These are phyloP conservation scores for Daubentonia madagascariensis DNA, from an alignment of 2,113 vertebrate species.

Conservation along the genomic window DNA sequence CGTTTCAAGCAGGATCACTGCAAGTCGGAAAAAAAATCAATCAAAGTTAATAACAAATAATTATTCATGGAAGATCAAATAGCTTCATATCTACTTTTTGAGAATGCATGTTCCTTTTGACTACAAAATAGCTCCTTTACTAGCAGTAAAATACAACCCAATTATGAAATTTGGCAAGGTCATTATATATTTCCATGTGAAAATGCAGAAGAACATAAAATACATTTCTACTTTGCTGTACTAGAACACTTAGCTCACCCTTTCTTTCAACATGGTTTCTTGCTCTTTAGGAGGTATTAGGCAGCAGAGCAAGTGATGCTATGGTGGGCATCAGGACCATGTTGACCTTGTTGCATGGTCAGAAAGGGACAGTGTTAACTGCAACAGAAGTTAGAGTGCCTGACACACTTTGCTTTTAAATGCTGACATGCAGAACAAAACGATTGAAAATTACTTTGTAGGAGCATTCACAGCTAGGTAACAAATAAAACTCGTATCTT, in stretches of 20 bases:
- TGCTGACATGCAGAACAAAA: constrained; percentile 88
- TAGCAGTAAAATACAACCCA: constrained; percentile 64
- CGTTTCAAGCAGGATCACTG: constrained; percentile 78
- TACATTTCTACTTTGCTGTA: constrained; percentile 61
- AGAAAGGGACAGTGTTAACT: constrained; percentile 82
- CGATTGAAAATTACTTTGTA: constrained; percentile 78
- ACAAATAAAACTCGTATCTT: constrained; percentile 87
- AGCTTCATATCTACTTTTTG: constrained; percentile 70
- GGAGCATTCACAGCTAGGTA: constrained; percentile 88
- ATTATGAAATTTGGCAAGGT: constrained; percentile 71
- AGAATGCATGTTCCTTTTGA: constrained; percentile 76
- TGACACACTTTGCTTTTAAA: constrained; percentile 81
- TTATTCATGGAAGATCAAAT: constrained; percentile 65
- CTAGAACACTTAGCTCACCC: constrained; percentile 64
- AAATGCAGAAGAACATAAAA: constrained; percentile 76
- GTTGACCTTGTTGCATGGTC: constrained; percentile 71
- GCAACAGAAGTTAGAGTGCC: constrained; percentile 79
- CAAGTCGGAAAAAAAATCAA: constrained; percentile 73
- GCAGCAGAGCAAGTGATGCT: constrained; percentile 67
- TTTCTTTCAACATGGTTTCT: constrained; percentile 77
- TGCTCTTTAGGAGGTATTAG: constrained; percentile 69
- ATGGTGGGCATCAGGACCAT: constrained; percentile 72
- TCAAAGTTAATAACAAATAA: constrained; percentile 70
- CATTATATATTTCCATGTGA: constrained; percentile 74
- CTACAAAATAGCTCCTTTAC: constrained; percentile 73